phyloP scores from a whole-genome alignment of 2,797 vertebrate genomes.

The Bradypus variegatus region DNA sequence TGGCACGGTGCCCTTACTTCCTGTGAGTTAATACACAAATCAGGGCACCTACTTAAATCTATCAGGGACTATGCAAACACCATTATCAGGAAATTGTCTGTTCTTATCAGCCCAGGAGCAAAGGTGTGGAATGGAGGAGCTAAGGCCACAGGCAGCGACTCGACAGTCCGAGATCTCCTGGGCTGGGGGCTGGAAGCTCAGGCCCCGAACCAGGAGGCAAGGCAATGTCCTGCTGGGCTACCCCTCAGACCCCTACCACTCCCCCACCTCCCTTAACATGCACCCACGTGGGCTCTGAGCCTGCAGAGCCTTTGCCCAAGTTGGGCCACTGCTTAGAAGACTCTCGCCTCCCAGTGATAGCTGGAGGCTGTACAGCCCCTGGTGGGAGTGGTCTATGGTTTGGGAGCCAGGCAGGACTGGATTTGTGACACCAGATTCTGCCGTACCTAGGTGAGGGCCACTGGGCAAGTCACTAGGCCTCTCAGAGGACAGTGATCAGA shows the following conservation, averaged over 20 bases:
- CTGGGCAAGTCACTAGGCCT: neutral
- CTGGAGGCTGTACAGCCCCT: neutral
- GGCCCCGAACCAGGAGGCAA: neutral
- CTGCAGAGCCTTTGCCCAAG: neutral
- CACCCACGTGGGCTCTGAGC: neutral
- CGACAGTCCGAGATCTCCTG: neutral
- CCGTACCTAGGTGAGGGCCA: neutral
- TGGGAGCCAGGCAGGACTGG: neutral
- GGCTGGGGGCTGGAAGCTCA: neutral
- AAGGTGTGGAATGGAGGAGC: neutral
- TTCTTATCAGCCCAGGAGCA: slow-evolving; percentile 48
- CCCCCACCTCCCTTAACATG: neutral
- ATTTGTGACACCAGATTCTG: neutral
- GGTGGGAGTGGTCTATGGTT: neutral
- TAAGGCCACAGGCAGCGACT: neutral
- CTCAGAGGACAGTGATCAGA: neutral
- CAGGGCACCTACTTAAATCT: slow-evolving; percentile 38
- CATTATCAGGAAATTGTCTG: slow-evolving; percentile 41
- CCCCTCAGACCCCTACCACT: too few relatives aligned
- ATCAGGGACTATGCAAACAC: slow-evolving; percentile 56
- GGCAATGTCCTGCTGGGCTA: neutral
- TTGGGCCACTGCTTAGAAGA: neutral
- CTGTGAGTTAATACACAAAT: slow-evolving; percentile 31
- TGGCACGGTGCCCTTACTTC: slow-evolving; percentile 22
- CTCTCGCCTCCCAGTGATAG: neutral